phyloP scores from a whole-genome alignment of 2,113 vertebrate genomes.

The Taurulus bubalis region DNA sequence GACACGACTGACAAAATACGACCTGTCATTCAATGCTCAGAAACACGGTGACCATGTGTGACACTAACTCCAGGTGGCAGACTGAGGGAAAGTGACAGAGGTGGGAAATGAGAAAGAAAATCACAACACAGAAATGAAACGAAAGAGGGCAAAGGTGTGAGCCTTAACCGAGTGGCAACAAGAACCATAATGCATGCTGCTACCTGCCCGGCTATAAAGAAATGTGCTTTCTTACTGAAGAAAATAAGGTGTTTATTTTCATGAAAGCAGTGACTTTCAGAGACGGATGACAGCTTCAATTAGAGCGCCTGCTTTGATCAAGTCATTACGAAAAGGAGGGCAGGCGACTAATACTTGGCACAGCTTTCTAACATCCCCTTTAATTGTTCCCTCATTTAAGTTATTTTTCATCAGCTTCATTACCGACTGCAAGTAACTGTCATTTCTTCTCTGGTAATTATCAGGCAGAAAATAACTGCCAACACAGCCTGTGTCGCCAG shows the following conservation, averaged over 20 bases:
- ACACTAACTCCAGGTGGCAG: constrained; percentile 34
- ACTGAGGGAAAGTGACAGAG: background rate
- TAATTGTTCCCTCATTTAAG: constrained; percentile 43
- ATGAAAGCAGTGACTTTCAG: constrained; percentile 2
- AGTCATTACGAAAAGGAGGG: constrained; percentile 32
- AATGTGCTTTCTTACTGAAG: background rate
- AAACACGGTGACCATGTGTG: constrained; percentile 25
- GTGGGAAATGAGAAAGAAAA: constrained; percentile 6
- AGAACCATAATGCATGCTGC: background rate
- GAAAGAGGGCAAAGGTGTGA: constrained; percentile 15
- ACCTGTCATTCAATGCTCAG: constrained; percentile 47
- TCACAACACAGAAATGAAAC: constrained; percentile 1
- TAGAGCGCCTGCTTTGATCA: constrained; percentile 26
- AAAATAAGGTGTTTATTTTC: background rate
- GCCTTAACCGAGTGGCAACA: background rate
- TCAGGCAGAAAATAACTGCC: constrained; percentile 22
- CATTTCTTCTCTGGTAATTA: constrained; percentile 44
- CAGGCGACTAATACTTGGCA: constrained; percentile 4
- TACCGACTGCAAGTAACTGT: constrained; percentile 11
- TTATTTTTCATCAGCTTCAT: constrained; percentile 40
- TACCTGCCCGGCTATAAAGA: background rate
- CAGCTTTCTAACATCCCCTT: constrained; percentile 18
- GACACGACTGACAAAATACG: constrained; percentile 51
- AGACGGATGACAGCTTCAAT: constrained; percentile 42
- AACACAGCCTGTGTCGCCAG: background rate